Conservation (phyloP, 2,888 invertebrate genomes). For the Heliconius aoede region DNA sequence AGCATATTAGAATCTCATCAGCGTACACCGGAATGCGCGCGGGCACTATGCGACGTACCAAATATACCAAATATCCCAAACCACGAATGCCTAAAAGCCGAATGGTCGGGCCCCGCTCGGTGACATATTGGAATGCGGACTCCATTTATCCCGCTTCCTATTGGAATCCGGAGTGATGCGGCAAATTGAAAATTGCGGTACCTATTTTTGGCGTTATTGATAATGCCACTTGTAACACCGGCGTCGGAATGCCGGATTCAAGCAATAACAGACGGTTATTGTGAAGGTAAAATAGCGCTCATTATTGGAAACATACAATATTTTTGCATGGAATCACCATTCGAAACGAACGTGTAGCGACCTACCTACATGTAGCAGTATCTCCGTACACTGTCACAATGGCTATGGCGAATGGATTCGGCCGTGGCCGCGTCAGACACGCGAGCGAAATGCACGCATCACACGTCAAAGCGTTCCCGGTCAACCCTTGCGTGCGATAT, state of each 20-base stretch:
- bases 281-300: conserved; percentile 46
- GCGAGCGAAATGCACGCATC: conserved; percentile 61
- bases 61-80: conserved; percentile 64
- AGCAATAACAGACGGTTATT: conserved; percentile 51
- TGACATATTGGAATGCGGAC: conserved; percentile 83
- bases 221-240: conserved; percentile 72
- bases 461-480: conserved; percentile 74
- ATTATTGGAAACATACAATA: conserved; percentile 42
- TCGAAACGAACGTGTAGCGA: conserved; percentile 11
- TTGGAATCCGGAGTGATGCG: conserved; percentile 84
- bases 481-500: conserved; percentile 72
- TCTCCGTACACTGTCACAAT: conserved; percentile 15
- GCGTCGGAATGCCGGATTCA: conserved; percentile 51
- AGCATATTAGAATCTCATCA: conserved; percentile 74
- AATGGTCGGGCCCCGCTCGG: conserved; percentile 73
- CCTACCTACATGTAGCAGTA: conserved; percentile 1
- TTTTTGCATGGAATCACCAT: conserved; percentile 30
- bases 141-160: conserved; percentile 83
- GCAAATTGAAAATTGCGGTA: conserved; percentile 82
- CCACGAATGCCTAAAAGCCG: conserved; percentile 76
- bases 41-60: conserved; percentile 65
- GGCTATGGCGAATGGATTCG: conserved; percentile 44
- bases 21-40: conserved; percentile 65
- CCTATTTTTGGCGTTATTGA: conserved; percentile 80
- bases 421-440: conserved; percentile 32